phyloP scores from a whole-genome alignment of 2,113 vertebrate species.

The Orientallactaga bullata region DNA sequence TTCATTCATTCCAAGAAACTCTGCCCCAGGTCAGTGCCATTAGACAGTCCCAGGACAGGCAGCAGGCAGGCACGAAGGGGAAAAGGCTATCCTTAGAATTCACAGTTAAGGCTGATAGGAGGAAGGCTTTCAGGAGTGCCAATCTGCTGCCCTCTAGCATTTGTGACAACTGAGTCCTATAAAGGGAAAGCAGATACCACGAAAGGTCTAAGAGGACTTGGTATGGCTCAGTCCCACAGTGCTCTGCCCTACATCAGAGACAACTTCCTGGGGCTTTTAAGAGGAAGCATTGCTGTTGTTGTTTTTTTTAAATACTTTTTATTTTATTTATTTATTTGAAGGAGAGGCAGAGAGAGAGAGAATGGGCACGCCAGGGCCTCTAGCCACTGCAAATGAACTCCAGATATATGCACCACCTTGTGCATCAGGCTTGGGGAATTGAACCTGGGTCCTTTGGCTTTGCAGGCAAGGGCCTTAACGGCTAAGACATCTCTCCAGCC shows the following conservation, averaged over 20 bases:
- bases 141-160: neutral
- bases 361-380: too few relatives aligned
- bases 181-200: neutral
- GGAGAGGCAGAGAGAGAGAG: too few relatives aligned
- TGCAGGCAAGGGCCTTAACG: too few relatives aligned
- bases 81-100: neutral
- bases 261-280: neutral
- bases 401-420: too few relatives aligned
- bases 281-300: neutral
- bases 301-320: neutral
- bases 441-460: too few relatives aligned
- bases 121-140: neutral
- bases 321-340: too few relatives aligned
- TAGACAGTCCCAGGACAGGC: neutral
- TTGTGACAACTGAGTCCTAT: neutral
- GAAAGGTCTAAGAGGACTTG: neutral
- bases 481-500: too few relatives aligned
- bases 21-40: neutral
- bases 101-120: neutral
- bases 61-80: neutral
- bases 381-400: too few relatives aligned
- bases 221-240: accelerated
- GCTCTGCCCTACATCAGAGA: neutral
- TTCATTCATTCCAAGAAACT: neutral
- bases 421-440: too few relatives aligned